Conservation (phyloP, 92 coral and sea anemone species). For the Desmophyllum pertusum region DNA sequence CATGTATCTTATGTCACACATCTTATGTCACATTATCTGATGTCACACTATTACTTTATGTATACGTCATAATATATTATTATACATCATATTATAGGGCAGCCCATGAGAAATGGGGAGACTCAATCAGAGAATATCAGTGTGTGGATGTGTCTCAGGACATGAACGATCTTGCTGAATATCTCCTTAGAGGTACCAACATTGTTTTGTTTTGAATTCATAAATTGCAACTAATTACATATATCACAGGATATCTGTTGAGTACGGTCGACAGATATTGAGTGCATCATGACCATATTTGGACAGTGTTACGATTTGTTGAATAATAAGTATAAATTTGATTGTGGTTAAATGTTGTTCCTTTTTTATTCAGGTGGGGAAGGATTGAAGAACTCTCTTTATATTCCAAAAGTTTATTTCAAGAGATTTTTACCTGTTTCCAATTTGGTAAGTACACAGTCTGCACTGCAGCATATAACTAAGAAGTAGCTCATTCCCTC, state of each 20-base stretch:
- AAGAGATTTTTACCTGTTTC: constrained; percentile 94
- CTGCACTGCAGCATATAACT: too few relatives aligned
- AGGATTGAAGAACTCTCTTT: constrained; percentile 70
- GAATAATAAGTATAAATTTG: too few relatives aligned
- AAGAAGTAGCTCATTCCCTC: too few relatives aligned
- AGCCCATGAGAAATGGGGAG: constrained; percentile 89
- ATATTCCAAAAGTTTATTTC: constrained; percentile 90
- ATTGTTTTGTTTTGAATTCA: background rate
- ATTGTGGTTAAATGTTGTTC: background rate
- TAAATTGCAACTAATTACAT: background rate
- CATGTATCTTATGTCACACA: too few relatives aligned
- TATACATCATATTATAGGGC: constrained; percentile 68
- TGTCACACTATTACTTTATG: background rate
- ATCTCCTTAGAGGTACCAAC: constrained; percentile 86
- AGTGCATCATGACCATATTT: too few relatives aligned
- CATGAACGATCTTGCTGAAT: constrained; percentile 84
- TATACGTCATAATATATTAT: too few relatives aligned
- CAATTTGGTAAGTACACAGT: constrained; percentile 70
- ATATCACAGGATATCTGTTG: too few relatives aligned
- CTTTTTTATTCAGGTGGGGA: constrained; percentile 65
- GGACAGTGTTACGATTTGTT: too few relatives aligned
- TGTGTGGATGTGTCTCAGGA: constrained; percentile 94
- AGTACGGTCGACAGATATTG: too few relatives aligned
- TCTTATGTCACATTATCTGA: too few relatives aligned
- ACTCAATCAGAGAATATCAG: constrained; percentile 83